phyloP scores from a whole-genome alignment of 2,113 vertebrate genomes.

The Rutilus rutilus region DNA sequence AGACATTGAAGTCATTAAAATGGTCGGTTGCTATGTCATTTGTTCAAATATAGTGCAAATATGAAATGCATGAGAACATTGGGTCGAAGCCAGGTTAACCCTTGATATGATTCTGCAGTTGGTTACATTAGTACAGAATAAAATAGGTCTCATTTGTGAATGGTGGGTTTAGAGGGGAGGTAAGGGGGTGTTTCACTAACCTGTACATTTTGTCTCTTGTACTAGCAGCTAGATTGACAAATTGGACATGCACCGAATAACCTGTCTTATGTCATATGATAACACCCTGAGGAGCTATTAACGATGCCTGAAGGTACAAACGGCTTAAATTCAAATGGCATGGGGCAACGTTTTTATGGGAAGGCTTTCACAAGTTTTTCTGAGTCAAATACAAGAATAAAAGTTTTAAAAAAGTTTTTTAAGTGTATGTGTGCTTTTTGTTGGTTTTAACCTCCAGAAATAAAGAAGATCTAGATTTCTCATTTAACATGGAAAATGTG shows the following conservation, averaged over 20 bases:
- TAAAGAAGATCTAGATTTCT: too few relatives aligned
- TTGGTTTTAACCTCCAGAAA: too few relatives aligned
- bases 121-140: neutral
- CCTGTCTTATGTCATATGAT: neutral
- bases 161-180: constrained; percentile 13
- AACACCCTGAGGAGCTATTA: neutral
- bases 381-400: too few relatives aligned
- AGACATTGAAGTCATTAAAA: neutral
- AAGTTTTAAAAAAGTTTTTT: too few relatives aligned
- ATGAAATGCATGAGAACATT: constrained; percentile 13
- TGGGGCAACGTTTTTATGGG: too few relatives aligned
- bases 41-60: constrained; percentile 21
- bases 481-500: too few relatives aligned
- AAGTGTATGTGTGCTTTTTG: too few relatives aligned
- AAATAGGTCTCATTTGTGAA: neutral
- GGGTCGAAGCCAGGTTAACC: neutral
- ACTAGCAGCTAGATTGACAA: neutral
- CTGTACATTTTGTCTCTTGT: neutral
- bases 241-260: neutral
- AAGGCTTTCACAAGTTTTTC: too few relatives aligned
- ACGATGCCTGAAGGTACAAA: neutral
- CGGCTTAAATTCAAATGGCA: neutral
- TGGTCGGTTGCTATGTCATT: neutral
- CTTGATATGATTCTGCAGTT: neutral
- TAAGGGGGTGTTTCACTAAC: neutral